Evolutionary conservation across 2,888 invertebrate species (phyloP).

Genomic region (Sycophila texana): DNA sequence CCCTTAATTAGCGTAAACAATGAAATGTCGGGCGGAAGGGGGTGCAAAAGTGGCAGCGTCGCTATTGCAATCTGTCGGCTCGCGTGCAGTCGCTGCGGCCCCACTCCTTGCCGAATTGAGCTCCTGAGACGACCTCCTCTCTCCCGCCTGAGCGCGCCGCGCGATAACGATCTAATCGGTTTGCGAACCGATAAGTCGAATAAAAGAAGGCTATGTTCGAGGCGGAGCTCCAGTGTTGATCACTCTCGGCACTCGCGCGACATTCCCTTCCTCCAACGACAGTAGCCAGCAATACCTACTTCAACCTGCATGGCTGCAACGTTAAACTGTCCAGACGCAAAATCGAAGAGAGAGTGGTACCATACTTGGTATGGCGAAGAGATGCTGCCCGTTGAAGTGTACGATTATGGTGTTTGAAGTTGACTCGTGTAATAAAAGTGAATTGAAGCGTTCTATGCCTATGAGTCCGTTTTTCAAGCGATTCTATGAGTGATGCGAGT

Average conservation of each 20-base stretch:
- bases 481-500: too few species aligned
- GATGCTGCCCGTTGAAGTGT: background rate
- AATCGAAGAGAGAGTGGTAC: too few species aligned
- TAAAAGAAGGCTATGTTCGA: conserved; percentile 34
- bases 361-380: too few species aligned
- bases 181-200: conserved; percentile 22
- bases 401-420: too few species aligned
- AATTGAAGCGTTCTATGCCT: too few species aligned
- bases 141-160: background rate
- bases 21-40: too few species aligned
- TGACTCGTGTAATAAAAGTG: too few species aligned
- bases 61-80: background rate
- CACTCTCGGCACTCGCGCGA: conserved; percentile 8
- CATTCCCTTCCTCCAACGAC: background rate
- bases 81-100: background rate
- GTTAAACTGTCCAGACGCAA: too few species aligned
- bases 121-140: background rate
- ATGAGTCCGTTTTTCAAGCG: too few species aligned
- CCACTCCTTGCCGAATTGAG: background rate
- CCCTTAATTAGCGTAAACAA: too few species aligned
- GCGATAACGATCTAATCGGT: conserved; percentile 47
- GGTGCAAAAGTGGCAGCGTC: too few species aligned
- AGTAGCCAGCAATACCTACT: background rate
- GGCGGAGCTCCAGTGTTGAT: conserved; percentile 30
- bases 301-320: too few species aligned